A percentile compares a stretch with the other conserved stretches of the same genome.
Evolutionary conservation across 2,888 invertebrate species (phyloP).

Genomic region (Doris montereyensis): DNA sequence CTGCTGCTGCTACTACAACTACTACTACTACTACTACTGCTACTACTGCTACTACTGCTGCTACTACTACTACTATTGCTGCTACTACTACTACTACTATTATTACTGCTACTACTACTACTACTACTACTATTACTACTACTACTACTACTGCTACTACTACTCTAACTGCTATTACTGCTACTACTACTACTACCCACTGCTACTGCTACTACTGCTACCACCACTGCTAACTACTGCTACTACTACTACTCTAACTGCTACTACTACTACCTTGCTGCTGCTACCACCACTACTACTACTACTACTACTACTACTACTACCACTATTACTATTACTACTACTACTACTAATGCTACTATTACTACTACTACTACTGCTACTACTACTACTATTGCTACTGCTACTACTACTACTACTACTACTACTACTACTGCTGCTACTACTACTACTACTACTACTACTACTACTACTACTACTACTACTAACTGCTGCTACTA

Average conservation of each 20-base stretch:
- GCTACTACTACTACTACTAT: neutral
- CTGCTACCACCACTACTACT: neutral
- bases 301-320: too few relatives aligned
- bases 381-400: neutral
- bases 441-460: neutral
- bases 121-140: neutral
- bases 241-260: neutral
- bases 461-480: neutral
- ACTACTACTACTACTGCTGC: neutral
- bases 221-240: too few relatives aligned
- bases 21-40: neutral
- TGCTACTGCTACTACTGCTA: too few relatives aligned
- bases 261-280: neutral
- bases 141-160: too few relatives aligned
- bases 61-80: neutral
- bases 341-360: too few relatives aligned
- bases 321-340: too few relatives aligned
- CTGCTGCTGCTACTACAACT: neutral
- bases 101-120: neutral
- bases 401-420: neutral
- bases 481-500: too few relatives aligned
- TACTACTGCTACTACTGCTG: neutral
- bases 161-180: too few relatives aligned
- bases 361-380: too few relatives aligned
- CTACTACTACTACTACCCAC: too few relatives aligned